phyloP scores from a whole-genome alignment of 2,888 invertebrate species.

The Campoplex nolae region DNA sequence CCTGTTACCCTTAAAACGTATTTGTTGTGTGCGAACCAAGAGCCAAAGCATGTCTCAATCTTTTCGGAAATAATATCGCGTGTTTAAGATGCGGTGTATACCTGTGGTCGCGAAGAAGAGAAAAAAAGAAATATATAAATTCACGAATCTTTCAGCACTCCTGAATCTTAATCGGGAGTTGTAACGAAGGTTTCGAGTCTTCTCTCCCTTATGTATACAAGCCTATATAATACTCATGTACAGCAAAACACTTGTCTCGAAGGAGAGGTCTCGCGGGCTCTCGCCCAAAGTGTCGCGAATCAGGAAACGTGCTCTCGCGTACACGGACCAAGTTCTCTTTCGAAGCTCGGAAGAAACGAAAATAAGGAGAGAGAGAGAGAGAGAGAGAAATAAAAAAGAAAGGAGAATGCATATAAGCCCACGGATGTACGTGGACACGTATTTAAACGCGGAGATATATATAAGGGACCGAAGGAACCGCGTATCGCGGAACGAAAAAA shows the following conservation, averaged over 20 bases:
- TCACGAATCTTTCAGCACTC: conserved; percentile 31
- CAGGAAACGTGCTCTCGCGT: conserved; percentile 60
- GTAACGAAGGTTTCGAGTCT: conserved; percentile 14
- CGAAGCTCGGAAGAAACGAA: conserved; percentile 15
- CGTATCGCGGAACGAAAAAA: conserved; percentile 33
- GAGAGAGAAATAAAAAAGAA: conserved; percentile 42
- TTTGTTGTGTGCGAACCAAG: conserved; percentile 7
- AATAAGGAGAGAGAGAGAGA: no score
- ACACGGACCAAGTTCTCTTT: conserved; percentile 20
- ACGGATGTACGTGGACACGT: neutral
- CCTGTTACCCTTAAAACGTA: neutral
- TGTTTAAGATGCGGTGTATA: neutral
- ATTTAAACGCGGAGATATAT: conserved; percentile 9
- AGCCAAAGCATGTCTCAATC: conserved; percentile 37
- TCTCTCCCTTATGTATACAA: conserved; percentile 5
- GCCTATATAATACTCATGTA: conserved; percentile 3
- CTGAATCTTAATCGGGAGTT: conserved; percentile 27
- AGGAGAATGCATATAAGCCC: conserved; percentile 1
- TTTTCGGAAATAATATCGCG: conserved; percentile 34
- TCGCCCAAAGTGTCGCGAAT: conserved; percentile 68
- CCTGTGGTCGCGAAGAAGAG: neutral
- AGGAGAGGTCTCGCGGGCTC: conserved; percentile 20
- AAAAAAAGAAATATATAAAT: conserved; percentile 27
- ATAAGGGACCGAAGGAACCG: conserved; percentile 39
- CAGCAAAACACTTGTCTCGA: neutral